These are phyloP conservation scores for Haliclystus octoradiatus DNA, from an alignment of 30 jellyfish, hydroid and myxozoan species.

Conservation along the genomic window DNA sequence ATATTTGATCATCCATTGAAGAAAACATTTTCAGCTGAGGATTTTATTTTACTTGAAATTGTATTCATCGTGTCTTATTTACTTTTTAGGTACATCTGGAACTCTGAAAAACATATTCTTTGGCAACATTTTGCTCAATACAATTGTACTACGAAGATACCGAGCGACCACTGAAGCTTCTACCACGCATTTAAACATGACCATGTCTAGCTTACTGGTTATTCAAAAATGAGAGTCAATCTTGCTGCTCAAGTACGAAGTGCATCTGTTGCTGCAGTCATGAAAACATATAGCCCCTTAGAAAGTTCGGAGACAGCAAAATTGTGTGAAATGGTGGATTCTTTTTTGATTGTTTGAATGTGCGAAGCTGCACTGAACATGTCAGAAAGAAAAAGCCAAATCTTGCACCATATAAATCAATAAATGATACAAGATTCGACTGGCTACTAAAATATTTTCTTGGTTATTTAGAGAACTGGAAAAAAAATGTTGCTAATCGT, in stretches of 20 bases:
- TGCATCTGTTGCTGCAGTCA: conserved; percentile 23
- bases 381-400: conserved; percentile 9
- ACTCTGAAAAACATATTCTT: conserved; percentile 31
- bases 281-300: conserved; percentile 28
- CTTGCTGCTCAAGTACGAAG: conserved; percentile 60
- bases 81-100: conserved; percentile 71
- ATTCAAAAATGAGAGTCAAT: conserved; percentile 41
- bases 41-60: too few species aligned
- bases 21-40: too few species aligned
- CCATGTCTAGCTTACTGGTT: conserved; percentile 18
- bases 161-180: too few species aligned
- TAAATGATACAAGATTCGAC: not conserved
- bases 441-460: not conserved
- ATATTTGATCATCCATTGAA: too few species aligned
- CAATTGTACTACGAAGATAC: too few species aligned
- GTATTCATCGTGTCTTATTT: too few species aligned
- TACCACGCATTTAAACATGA: conserved; percentile 26
- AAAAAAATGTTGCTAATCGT: not conserved
- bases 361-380: conserved; percentile 10
- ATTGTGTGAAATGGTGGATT: conserved; percentile 39
- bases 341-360: conserved; percentile 21
- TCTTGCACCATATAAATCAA: not conserved
- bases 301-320: conserved; percentile 46
- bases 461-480: conserved; percentile 1
- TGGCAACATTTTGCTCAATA: conserved; percentile 42